A percentile compares a stretch with the other conserved stretches of the same genome.
Evolutionary conservation across 2,797 vertebrate genomes (phyloP).

Genomic region (Halcyon badia): DNA sequence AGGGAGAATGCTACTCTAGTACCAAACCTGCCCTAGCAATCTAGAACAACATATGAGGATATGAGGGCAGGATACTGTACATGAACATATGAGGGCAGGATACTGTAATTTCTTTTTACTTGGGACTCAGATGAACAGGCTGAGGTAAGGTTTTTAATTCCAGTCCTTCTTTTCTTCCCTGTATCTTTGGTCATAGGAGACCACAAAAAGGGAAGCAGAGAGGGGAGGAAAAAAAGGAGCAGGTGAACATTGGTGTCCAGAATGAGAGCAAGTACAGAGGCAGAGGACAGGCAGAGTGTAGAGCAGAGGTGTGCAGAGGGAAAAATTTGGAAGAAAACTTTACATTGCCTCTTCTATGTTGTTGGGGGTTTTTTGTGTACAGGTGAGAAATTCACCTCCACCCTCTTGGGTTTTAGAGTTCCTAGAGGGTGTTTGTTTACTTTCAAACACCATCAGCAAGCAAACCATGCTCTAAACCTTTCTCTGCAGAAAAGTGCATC

Average conservation of each 20-base stretch:
- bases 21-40: not conserved
- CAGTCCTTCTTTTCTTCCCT: not conserved
- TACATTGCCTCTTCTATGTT: not conserved
- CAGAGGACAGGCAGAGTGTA: not conserved
- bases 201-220: not conserved
- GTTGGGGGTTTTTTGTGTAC: not conserved
- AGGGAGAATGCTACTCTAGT: not conserved
- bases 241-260: not conserved
- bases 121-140: not conserved
- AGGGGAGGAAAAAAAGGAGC: not conserved
- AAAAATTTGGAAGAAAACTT: not conserved
- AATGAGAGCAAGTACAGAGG: not conserved
- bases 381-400: not conserved
- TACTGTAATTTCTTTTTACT: not conserved
- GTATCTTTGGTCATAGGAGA: not conserved
- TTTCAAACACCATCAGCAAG: constrained; percentile 20
- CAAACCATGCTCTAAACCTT: not conserved
- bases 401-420: not conserved
- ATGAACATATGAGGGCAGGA: not conserved
- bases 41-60: not conserved
- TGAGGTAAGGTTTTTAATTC: not conserved
- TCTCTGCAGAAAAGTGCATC: constrained; percentile 3
- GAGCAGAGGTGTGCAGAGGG: not conserved
- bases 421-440: not conserved
- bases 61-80: not conserved